These are phyloP conservation scores for Epizoanthus illoricatus DNA, from an alignment of 92 coral and sea anemone species.

Conservation along the genomic window DNA sequence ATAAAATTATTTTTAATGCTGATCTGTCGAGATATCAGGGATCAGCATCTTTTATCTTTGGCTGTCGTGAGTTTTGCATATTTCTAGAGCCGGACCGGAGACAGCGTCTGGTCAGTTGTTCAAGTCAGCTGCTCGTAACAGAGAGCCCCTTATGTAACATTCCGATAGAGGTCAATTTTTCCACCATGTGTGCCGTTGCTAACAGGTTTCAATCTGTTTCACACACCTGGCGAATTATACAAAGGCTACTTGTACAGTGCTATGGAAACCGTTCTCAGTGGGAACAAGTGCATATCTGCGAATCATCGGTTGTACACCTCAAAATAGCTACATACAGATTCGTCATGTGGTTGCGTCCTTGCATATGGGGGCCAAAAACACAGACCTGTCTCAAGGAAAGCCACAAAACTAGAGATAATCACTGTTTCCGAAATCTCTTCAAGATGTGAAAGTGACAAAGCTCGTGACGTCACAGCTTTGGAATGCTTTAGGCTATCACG, in stretches of 20 bases:
- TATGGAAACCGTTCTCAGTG: slow-evolving; percentile 2
- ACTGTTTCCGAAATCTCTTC: too few species aligned
- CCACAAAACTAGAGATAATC: too few species aligned
- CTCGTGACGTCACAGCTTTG: too few species aligned
- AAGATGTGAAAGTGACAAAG: too few species aligned
- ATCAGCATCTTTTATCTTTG: background rate
- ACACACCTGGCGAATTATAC: slow-evolving; percentile 24
- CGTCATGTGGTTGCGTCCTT: too few species aligned
- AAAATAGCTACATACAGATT: background rate
- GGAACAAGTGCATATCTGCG: background rate
- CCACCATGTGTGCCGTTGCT: background rate
- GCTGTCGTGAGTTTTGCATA: background rate
- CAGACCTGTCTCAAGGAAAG: too few species aligned
- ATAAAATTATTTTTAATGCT: slow-evolving; percentile 1
- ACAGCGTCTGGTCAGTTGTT: background rate
- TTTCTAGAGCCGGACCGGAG: background rate
- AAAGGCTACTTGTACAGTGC: background rate
- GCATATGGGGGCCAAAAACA: too few species aligned
- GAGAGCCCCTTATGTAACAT: background rate
- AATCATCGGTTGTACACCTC: background rate
- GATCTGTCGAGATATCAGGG: background rate
- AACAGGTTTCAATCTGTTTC: slow-evolving; percentile 11
- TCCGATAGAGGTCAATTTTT: slow-evolving; percentile 10
- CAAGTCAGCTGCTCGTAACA: background rate
- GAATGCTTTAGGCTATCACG: too few species aligned